Evolutionary conservation across 1,140 invertebrate genomes (phyloP), one percentile per base, ranked within the genome.

Genomic region (Leptopilina boulardi): DNA sequence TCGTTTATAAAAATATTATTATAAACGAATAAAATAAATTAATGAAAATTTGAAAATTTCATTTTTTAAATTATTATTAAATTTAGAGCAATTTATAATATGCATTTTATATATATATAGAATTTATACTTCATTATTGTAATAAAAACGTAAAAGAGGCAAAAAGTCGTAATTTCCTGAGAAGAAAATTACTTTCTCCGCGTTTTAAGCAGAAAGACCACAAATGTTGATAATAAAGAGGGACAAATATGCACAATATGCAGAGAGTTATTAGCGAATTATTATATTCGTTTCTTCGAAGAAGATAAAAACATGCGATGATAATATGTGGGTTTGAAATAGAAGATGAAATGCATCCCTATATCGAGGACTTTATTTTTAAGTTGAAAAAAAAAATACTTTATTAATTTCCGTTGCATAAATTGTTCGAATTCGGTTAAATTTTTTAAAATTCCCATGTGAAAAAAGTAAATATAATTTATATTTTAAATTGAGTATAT

Each of bases 11-110:
- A 38, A 38, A 38, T 6, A 38, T 38, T 38, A 4, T 38, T 38
- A 38, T 38, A 38, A 38, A n/a, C n/a, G n/a, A 38, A 38, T 0
- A 9, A 30, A 38, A 38, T 8, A 38, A 38, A 38, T 38, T 38
- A 76, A 77, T 73, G 51, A 80, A 74, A 9, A 30, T 26, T 19
- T 26, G n/a, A n/a, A n/a, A 76, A 73, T 76, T 71, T 5, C 9
- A 38, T 38, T 38, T 34, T 38, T 38, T 4, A 38, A 0, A 38
- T 38, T 38, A 38, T 30, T 30, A 38, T n/a, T n/a, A n/a, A n/a
- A n/a, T n/a, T n/a, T n/a, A n/a, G n/a, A n/a, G n/a, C n/a, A n/a
- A n/a, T n/a, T n/a, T n/a, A n/a, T n/a, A n/a, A n/a, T n/a, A n/a
- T n/a, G n/a, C n/a, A n/a, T n/a, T n/a, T n/a, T n/a, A n/a, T 13